Conservation (phyloP, 2,797 vertebrate genomes). For the Syncerus caffer region DNA sequence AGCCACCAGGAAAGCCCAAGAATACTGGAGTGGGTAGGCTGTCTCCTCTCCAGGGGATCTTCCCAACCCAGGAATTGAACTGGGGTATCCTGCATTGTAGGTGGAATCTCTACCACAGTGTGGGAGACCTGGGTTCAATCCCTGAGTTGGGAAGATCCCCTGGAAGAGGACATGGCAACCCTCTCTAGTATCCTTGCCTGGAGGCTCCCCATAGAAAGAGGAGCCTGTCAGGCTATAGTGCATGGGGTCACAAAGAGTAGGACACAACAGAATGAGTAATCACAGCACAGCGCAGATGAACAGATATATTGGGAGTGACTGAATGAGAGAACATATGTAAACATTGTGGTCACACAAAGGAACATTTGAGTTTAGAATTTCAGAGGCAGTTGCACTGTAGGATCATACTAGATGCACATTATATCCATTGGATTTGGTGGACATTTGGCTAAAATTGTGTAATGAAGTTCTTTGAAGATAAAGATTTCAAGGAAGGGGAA, state of each 20-base stretch:
- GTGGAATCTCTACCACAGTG: neutral
- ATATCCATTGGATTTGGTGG: neutral
- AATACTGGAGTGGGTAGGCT: neutral
- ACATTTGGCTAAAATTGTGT: neutral
- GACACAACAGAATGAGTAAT: neutral
- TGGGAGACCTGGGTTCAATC: neutral
- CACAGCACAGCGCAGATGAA: neutral
- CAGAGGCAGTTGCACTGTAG: neutral
- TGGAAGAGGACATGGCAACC: neutral
- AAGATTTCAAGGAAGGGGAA: neutral
- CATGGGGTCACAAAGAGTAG: neutral
- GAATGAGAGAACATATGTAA: neutral
- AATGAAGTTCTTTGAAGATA: neutral
- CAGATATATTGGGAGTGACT: neutral
- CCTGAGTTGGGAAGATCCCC: neutral
- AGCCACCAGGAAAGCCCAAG: neutral
- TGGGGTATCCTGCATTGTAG: neutral
- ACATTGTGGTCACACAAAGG: neutral
- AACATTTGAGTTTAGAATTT: neutral
- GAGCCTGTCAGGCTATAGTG: neutral
- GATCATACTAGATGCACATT: neutral
- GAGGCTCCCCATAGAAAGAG: neutral
- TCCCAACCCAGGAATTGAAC: neutral
- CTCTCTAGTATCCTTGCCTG: neutral
- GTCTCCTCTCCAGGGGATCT: neutral